These are phyloP conservation scores for Linnaemya tessellans DNA, from an alignment of 2,888 invertebrate genomes.

Conservation along the genomic window DNA sequence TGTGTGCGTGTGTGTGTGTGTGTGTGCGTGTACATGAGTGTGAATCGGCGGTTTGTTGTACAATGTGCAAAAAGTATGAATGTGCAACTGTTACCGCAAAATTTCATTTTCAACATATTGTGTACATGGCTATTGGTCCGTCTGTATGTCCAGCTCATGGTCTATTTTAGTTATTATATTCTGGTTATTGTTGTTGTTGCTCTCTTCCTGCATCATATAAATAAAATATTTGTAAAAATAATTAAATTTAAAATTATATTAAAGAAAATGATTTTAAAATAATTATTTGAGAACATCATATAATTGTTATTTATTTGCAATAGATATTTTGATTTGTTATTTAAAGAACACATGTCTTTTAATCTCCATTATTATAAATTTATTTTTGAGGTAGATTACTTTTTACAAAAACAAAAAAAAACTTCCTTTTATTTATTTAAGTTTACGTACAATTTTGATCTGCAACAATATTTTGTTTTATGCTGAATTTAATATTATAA, in stretches of 20 bases:
- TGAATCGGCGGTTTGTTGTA: slow-evolving; percentile 41
- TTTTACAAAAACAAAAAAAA: no score
- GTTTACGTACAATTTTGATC: no score
- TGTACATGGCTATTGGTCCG: slow-evolving; percentile 5
- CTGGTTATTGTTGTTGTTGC: slow-evolving; percentile 15
- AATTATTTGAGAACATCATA: no score
- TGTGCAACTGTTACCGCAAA: slow-evolving; percentile 51
- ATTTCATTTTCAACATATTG: slow-evolving; percentile 42
- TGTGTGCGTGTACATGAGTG: slow-evolving; percentile 32
- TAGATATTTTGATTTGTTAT: no score
- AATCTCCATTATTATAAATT: no score
- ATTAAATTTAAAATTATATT: neutral
- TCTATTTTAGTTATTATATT: neutral
- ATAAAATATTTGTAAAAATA: slow-evolving; percentile 27
- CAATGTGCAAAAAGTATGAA: slow-evolving; percentile 27
- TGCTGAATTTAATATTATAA: no score
- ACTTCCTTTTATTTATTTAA: no score
- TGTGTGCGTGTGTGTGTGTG: neutral
- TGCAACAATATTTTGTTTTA: no score
- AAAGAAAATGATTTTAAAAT: neutral
- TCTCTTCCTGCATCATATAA: neutral
- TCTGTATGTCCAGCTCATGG: neutral
- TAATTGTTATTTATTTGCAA: no score
- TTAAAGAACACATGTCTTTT: no score
- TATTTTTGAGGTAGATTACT: no score